A percentile compares a stretch with the other conserved stretches of the same genome.
These are phyloP conservation scores for Macaria liturata DNA, from an alignment of 2,888 invertebrate genomes.

Conservation along the genomic window DNA sequence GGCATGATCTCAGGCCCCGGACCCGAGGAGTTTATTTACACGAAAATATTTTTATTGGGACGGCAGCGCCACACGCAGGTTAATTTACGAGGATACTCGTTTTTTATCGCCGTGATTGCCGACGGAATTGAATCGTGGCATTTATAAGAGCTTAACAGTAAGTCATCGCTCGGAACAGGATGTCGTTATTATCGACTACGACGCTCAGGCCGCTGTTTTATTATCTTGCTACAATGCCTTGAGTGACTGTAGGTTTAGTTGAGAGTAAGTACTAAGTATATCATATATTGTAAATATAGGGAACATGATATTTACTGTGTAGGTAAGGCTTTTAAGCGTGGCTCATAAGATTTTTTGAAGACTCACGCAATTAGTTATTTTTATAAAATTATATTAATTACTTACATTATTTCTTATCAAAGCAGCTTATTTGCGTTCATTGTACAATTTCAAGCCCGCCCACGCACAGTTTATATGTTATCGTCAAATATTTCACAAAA, in stretches of 20 bases:
- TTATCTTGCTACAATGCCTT: neutral
- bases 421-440: too few species aligned
- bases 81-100: conserved; percentile 32
- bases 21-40: conserved; percentile 57
- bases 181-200: conserved; percentile 9
- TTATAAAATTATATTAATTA: too few species aligned
- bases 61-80: conserved; percentile 30
- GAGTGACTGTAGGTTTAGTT: neutral
- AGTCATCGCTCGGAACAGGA: conserved; percentile 14
- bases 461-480: too few species aligned
- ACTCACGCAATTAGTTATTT: too few species aligned
- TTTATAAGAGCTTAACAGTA: conserved; percentile 15
- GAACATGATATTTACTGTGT: too few species aligned
- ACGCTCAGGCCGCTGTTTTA: neutral
- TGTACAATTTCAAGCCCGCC: too few species aligned
- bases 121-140: conserved; percentile 20
- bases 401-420: too few species aligned
- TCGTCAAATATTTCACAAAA: too few species aligned
- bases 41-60: conserved; percentile 39
- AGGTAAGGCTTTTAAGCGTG: too few species aligned
- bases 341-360: too few species aligned
- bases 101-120: conserved; percentile 24
- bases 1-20: conserved; percentile 62
- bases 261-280: too few species aligned
- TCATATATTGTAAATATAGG: too few species aligned